Evolutionary conservation across 2,113 vertebrate species (phyloP), one percentile per base, ranked within the genome.

Genomic region (Glaucomys volans): DNA sequence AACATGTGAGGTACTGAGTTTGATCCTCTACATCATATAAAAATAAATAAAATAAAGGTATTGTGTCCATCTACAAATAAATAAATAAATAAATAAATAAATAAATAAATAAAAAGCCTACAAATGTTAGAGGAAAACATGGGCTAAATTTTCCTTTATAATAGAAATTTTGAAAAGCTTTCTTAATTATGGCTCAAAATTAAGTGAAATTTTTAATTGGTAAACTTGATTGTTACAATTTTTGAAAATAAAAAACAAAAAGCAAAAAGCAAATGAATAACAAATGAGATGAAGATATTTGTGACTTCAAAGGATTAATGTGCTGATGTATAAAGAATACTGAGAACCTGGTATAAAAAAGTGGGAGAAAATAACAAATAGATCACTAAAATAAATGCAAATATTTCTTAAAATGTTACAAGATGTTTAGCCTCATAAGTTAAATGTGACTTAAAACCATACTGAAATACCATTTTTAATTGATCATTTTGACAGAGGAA

Each of bases 391-490:
- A 79, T 26, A 92, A 91, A 72, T 66, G 3, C 20, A 91, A 8
- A 35, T 64, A 1, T 18, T 95, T 24, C 24, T 84, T 84, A 91
- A 71, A 87, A 40, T 87, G 35, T 86, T 90, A 54, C 57, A 86
- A 84, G 24, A 35, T 62, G n/a, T 16, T 87, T 40, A 87, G 2
- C 42, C 28, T 72, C 20, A 37, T 40, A 52, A 86, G 59, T 87
- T 87, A 75, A 81, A 62, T 94, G 47, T 91, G 22, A 82, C 83
- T 86, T 91, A 72, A 95, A 88, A 88, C 42, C 14, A 74, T 44
- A 47, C 35, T 84, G 35, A 69, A 64, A 71, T n/a, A 82, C 22
- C 59, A 84, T 72, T 83, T 81, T 20, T 92, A 79, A 83, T 12
- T 71, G 22, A 64, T 67, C 16, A 35, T 30, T 90, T 81, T 75